Evolutionary conservation across 1,140 invertebrate species (phyloP), one percentile per base, ranked within the genome.

Genomic region (Aphis craccivora): DNA sequence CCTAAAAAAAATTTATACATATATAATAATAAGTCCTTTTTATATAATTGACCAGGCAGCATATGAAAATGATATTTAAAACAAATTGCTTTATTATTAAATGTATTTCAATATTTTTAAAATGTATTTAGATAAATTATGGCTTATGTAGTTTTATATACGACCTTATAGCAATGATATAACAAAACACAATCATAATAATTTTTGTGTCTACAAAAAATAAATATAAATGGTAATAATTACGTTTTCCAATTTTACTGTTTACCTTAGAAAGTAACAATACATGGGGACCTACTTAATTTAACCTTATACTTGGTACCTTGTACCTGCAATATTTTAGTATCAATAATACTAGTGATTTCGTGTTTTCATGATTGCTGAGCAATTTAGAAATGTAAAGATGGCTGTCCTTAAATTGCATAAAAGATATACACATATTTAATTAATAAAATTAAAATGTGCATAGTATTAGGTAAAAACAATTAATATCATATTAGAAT

Each of bases 401-500:
- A 76, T 76, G 4, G 60, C 30, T 67, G 9, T 14, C 9, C 1
- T 76, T n/a, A 76, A 67, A 76, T 76, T 76, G 11, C n/a, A 18
- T 76, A 3, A 76, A 76, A 67, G 4, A 67, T 5, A 14, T n/a
- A 18, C 30, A 18, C n/a, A 67, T 18, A 18, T 76, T n/a, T 67
- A 67, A n/a, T 67, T 18, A 67, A n/a, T 67, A 67, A 11, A 67
- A 30, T 67, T 67, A 3, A 67, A 67, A 76, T 76, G 30, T 76
- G 11, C 14, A 76, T 76, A 18, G 30, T 76, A 60, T 9, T 25
- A 8, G 23, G n/a, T 76, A 84, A 22, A 84, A 84, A 25, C 8
- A 84, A 84, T 84, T 84, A 40, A 84, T 84, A 40, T 84, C 83
- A 84, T 84, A 40, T 84, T 84, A 84, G 40, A 40, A 43, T 84